phyloP scores from a whole-genome alignment of 2,888 invertebrate species.

The Eristalinus aeneus region DNA sequence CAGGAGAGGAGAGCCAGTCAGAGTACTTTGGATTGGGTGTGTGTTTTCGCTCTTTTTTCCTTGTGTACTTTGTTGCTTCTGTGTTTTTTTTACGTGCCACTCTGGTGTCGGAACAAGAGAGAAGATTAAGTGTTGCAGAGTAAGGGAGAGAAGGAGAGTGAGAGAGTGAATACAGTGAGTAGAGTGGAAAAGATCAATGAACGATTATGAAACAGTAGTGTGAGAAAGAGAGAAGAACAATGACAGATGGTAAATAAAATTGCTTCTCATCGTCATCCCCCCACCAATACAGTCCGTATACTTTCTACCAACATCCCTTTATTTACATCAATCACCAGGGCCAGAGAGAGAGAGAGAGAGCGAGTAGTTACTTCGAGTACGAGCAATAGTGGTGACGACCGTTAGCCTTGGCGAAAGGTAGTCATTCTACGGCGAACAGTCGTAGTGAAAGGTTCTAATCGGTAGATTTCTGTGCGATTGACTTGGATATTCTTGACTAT shows the following conservation, averaged over 20 bases:
- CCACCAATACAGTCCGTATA: conserved; percentile 13
- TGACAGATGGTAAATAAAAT: conserved; percentile 61
- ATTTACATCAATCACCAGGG: background rate
- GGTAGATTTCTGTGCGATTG: background rate
- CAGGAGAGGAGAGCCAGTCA: background rate
- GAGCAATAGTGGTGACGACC: conserved; percentile 27
- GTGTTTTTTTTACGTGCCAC: background rate
- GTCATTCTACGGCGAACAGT: conserved; percentile 59
- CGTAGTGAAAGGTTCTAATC: conserved; percentile 29
- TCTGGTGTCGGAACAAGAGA: background rate
- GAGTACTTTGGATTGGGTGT: conserved; percentile 2
- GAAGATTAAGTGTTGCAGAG: background rate
- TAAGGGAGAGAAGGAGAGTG: background rate
- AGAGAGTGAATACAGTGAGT: conserved; percentile 24
- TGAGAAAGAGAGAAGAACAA: conserved; percentile 43
- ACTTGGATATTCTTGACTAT: background rate
- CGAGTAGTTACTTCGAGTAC: background rate
- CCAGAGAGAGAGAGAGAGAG: background rate
- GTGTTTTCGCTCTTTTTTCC: conserved; percentile 5
- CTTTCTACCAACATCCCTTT: background rate
- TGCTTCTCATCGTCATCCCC: background rate
- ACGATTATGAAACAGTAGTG: conserved; percentile 67
- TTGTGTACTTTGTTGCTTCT: background rate
- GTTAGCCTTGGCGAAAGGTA: conserved; percentile 25
- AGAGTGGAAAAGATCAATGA: conserved; percentile 66